Base-by-base conservation (phyloP, 2,888 invertebrate genomes). In the Coenonympha arcania region DNA sequence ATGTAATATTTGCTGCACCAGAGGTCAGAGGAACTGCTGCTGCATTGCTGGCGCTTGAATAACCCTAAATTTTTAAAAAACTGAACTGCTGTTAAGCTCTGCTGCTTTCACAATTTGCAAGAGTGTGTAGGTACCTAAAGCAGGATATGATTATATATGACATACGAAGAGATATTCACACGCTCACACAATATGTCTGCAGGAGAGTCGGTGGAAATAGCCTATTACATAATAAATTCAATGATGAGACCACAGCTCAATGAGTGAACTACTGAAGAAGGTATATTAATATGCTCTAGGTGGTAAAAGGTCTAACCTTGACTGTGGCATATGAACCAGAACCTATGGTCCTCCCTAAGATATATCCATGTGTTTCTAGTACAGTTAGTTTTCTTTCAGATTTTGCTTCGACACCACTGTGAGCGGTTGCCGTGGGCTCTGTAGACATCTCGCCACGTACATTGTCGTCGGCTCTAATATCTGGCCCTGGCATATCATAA, bases 241-340 rank as follows among this genome's bases (percentile, higher is more conserved):
- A n/a, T n/a, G n/a, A n/a, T n/a, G n/a, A n/a, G n/a, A n/a, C n/a
- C n/a, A n/a, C n/a, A n/a, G n/a, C n/a, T n/a, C n/a, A n/a, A n/a
- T n/a, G n/a, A n/a, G n/a, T n/a, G n/a, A n/a, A n/a, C n/a, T n/a
- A n/a, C 26, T 8, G 1, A 26, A 6, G 9, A 3, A 6, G 26
- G 26, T 26, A 6, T 8, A 8, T 26, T 26, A 26, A 26, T 26
- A 6, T 6, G 6, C 13, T 30, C 8, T 34, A 18, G 8, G 9
- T 18, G n/a, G 6, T 6, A 6, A 37, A 24, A 28, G 20, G 30
- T 37, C 39, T 34, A 81, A 92, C 91, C 87, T 93, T 92, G 6
- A 94, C 94, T 43, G 92, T 93, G 34, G 94, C 93, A 77, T 93
- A 94, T 30, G 93, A 93, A 15, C 94, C 94, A n/a, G 90, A 89